Percentiles rank a stretch among this genome's conserved stretches.
Evolutionary conservation across 2,797 vertebrate genomes (phyloP).

Genomic region (Clarias fuscus): DNA sequence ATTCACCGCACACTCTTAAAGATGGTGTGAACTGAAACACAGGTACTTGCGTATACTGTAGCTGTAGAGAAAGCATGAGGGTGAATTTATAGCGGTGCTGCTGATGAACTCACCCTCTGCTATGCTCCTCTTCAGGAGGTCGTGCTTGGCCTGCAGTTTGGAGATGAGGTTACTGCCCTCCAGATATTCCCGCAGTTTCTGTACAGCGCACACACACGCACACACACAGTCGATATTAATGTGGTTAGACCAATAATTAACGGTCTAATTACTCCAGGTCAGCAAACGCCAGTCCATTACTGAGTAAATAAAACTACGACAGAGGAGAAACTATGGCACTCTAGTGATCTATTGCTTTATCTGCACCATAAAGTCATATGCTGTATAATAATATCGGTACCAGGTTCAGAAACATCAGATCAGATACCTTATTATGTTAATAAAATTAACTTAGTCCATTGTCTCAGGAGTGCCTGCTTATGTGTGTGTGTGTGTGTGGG

Average conservation of each 20-base stretch:
- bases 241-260: constrained; percentile 40
- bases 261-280: constrained; percentile 33
- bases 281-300: constrained; percentile 36
- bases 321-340: not conserved
- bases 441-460: not conserved
- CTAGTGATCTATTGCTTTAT: not conserved
- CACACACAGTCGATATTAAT: constrained; percentile 48
- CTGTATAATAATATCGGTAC: not conserved
- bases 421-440: not conserved
- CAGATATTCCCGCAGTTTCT: constrained; percentile 89
- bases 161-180: constrained; percentile 84
- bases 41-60: too few relatives aligned
- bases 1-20: not conserved
- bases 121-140: constrained; percentile 85
- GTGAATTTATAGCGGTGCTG: not conserved
- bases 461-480: not conserved
- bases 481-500: not conserved
- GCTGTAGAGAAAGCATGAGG: not conserved
- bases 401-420: not conserved
- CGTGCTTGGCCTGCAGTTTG: constrained; percentile 88
- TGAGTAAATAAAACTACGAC: constrained; percentile 31
- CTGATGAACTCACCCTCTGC: constrained; percentile 73
- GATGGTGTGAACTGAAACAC: not conserved
- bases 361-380: not conserved
- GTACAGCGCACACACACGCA: constrained; percentile 41